Evolutionary conservation across 2,888 invertebrate genomes (phyloP).

Genomic region (Augochlorella aurata): DNA sequence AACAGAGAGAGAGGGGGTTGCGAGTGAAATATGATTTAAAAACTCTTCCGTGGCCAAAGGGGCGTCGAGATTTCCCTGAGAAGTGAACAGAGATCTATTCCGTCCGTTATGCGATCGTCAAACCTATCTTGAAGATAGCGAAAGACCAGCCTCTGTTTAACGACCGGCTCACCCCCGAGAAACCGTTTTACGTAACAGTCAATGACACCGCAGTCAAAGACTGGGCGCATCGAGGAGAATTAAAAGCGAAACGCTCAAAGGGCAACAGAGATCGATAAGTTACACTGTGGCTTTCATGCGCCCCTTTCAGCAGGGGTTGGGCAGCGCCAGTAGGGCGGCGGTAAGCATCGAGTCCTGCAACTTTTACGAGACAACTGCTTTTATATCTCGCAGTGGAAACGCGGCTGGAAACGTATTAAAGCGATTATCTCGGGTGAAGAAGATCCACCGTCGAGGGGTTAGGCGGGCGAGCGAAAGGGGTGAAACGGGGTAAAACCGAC

Average conservation of each 20-base stretch:
- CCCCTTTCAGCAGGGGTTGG: background rate
- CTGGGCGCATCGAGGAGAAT: constrained; percentile 41
- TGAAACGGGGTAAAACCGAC: constrained; percentile 34
- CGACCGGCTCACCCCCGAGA: constrained; percentile 4
- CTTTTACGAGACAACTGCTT: constrained; percentile 65
- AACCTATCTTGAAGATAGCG: constrained; percentile 30
- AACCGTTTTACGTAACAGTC: constrained; percentile 38
- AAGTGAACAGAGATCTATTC: constrained; percentile 8
- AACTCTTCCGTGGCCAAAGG: too few relatives aligned
- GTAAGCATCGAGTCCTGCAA: constrained; percentile 59
- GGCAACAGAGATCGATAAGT: constrained; percentile 53
- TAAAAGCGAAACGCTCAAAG: constrained; percentile 53
- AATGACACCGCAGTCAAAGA: constrained; percentile 33
- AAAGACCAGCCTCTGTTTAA: constrained; percentile 3
- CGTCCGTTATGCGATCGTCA: constrained; percentile 34
- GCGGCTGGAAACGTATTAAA: constrained; percentile 67
- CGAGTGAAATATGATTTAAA: too few relatives aligned
- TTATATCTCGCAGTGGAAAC: constrained; percentile 57
- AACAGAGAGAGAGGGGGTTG: too few relatives aligned
- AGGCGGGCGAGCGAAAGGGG: constrained; percentile 7
- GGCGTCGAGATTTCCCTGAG: background rate
- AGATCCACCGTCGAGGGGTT: constrained; percentile 28
- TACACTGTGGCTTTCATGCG: constrained; percentile 45
- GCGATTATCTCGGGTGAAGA: constrained; percentile 64
- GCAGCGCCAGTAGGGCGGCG: background rate